Conservation (phyloP, 2,113 vertebrate genomes). For the Anarrhichthys ocellatus region DNA sequence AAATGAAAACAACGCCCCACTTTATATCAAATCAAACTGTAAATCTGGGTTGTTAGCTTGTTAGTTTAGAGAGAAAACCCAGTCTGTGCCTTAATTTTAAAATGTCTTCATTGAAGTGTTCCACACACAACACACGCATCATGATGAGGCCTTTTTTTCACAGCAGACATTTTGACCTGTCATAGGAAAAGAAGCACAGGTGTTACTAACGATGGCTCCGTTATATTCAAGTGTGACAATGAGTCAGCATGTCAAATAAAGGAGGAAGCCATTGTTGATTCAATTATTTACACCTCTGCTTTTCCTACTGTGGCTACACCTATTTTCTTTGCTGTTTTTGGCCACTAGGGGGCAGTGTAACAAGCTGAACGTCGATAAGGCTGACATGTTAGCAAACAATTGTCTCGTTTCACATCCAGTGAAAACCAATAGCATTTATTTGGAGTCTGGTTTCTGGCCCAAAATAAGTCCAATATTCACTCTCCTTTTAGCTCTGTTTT, state of each 20-base stretch:
- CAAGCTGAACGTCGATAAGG: no score
- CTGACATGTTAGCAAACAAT: no score
- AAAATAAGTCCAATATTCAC: no score
- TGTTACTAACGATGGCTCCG: not conserved
- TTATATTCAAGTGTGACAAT: no score
- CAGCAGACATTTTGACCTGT: not conserved
- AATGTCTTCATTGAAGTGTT: not conserved
- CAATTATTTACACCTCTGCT: not conserved
- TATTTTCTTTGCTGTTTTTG: no score
- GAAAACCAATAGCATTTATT: no score
- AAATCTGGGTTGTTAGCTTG: conserved; percentile 4
- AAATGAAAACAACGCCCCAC: not conserved
- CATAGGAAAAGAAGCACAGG: not conserved
- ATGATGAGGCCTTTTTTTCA: not conserved
- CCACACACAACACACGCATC: not conserved
- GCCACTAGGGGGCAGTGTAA: not conserved
- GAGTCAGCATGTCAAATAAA: no score
- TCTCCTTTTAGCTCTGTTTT: no score
- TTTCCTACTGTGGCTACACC: not conserved
- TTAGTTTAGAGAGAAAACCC: not conserved
- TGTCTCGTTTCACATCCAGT: no score
- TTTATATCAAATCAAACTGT: conserved; percentile 4
- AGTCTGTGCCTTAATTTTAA: not conserved
- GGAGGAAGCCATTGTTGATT: not conserved
- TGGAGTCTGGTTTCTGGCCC: no score